These are phyloP conservation scores for Dinothrombium tinctorium DNA, from an alignment of 1,140 invertebrate species.

Conservation along the genomic window DNA sequence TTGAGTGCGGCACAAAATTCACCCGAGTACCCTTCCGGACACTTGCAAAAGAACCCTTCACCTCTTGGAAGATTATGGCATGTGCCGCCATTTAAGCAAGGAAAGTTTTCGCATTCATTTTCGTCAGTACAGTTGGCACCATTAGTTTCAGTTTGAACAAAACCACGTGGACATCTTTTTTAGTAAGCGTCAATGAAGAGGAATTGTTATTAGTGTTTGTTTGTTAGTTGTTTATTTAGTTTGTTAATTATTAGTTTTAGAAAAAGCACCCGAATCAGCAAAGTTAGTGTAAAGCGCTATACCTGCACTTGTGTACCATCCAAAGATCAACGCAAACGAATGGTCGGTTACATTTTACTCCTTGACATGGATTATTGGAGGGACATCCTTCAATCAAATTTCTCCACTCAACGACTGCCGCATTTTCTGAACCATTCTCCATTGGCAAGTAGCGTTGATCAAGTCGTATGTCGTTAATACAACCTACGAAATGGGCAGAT, in stretches of 20 bases:
- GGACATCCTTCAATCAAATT: constrained; percentile 72
- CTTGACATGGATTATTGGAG: constrained; percentile 70
- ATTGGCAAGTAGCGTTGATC: constrained; percentile 80
- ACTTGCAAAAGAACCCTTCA: constrained; percentile 23
- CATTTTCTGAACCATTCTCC: constrained; percentile 81
- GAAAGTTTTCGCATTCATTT: constrained; percentile 62
- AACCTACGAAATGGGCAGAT: constrained; percentile 28
- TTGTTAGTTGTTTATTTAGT: not conserved
- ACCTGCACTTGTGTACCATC: constrained; percentile 95
- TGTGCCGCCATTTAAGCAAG: constrained; percentile 46
- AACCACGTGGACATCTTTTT: constrained; percentile 64
- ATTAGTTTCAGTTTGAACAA: constrained; percentile 58
- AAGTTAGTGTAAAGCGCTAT: not conserved
- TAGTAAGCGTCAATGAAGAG: not conserved
- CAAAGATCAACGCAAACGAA: constrained; percentile 88
- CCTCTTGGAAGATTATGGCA: constrained; percentile 33
- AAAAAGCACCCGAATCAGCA: not conserved
- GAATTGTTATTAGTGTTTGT: not conserved
- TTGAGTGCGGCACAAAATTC: constrained; percentile 76
- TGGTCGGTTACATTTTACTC: constrained; percentile 57
- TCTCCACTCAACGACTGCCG: constrained; percentile 66
- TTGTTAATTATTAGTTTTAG: not conserved
- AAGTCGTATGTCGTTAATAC: constrained; percentile 56
- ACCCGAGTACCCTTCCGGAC: constrained; percentile 72
- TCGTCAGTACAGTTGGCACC: constrained; percentile 74